Conservation (phyloP, 2,888 invertebrate species). For the Creontiades dilutus region DNA sequence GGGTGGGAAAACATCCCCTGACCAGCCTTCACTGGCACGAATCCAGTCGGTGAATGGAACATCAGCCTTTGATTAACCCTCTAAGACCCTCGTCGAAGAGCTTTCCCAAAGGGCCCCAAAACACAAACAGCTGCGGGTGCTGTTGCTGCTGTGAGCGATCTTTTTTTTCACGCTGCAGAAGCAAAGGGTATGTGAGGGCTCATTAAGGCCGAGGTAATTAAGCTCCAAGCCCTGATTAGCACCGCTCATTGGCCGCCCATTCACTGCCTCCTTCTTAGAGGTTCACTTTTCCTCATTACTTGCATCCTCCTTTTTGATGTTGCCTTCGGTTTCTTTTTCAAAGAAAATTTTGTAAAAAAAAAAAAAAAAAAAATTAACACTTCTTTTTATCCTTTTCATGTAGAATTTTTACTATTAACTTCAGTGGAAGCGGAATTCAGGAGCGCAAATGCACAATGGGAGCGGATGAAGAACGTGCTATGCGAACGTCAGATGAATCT, state of each 20-base stretch:
- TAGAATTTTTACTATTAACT: neutral
- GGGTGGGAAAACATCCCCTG: too few species aligned
- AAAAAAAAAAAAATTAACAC: too few species aligned
- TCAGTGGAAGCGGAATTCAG: neutral
- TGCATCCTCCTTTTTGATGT: conserved; percentile 61
- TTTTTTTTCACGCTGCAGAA: neutral
- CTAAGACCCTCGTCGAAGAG: conserved; percentile 7
- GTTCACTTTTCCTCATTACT: conserved; percentile 61
- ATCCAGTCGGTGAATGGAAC: neutral
- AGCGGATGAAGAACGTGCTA: too few species aligned
- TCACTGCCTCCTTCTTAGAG: conserved; percentile 42
- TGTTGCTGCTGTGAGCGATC: neutral
- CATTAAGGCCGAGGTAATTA: conserved; percentile 58
- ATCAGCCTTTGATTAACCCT: conserved; percentile 33
- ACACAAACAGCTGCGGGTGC: conserved; percentile 26
- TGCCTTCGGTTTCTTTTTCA: conserved; percentile 7
- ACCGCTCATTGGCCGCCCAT: conserved; percentile 55
- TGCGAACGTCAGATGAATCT: too few species aligned
- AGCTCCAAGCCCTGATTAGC: conserved; percentile 52
- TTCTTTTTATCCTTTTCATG: neutral
- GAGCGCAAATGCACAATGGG: neutral
- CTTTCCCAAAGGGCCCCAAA: neutral
- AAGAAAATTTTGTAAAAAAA: too few species aligned
- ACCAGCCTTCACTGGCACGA: neutral
- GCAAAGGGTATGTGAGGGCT: conserved; percentile 53